A percentile compares a stretch with the other conserved stretches of the same genome.
phyloP scores from a whole-genome alignment of 2,797 vertebrate genomes.

The Coregonus ussuriensis region DNA sequence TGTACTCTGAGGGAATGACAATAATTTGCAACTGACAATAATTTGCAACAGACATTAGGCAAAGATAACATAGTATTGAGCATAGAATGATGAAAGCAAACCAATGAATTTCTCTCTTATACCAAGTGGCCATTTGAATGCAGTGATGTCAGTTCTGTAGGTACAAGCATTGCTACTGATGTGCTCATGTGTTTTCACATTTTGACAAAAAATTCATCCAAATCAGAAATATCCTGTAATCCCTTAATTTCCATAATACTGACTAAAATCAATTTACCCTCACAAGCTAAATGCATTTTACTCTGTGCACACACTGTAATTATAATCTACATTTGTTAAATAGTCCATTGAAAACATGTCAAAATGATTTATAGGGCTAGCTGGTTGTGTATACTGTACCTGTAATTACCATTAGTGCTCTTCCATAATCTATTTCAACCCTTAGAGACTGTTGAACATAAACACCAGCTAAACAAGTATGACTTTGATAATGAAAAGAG shows the following conservation, averaged over 20 bases:
- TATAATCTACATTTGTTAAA: not conserved
- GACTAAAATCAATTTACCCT: not conserved
- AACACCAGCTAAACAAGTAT: conserved; percentile 53
- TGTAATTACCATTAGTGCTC: not conserved
- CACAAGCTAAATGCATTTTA: not conserved
- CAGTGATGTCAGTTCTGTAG: conserved; percentile 20
- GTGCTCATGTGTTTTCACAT: conserved; percentile 2
- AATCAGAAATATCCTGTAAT: not conserved
- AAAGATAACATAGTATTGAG: conserved; percentile 43
- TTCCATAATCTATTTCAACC: not conserved
- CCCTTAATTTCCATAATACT: too few species aligned
- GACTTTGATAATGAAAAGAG: conserved; percentile 61
- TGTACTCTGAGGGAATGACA: conserved; percentile 58
- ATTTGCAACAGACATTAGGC: conserved; percentile 53
- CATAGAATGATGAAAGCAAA: conserved; percentile 32
- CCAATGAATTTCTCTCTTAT: conserved; percentile 23
- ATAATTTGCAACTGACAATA: conserved; percentile 62
- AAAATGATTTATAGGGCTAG: too few species aligned
- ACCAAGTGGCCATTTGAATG: conserved; percentile 28
- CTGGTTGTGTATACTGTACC: not conserved
- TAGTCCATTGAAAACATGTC: not conserved
- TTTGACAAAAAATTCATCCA: conserved; percentile 9
- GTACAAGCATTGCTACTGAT: not conserved
- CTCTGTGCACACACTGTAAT: not conserved
- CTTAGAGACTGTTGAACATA: conserved; percentile 32